phyloP scores from a whole-genome alignment of 2,113 vertebrate species.

The Smithornis capensis region DNA sequence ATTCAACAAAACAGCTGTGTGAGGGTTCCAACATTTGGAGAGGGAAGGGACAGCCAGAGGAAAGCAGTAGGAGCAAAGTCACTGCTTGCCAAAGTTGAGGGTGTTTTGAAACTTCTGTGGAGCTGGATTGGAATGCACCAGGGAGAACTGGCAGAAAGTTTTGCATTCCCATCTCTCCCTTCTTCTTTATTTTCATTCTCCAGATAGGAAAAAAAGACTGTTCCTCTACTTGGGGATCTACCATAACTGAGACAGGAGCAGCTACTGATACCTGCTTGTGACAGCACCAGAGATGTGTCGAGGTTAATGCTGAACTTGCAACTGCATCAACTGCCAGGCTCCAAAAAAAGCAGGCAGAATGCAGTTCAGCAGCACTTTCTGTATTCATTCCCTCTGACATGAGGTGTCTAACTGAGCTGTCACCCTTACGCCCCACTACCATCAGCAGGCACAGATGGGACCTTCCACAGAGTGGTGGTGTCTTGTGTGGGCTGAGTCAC shows the following conservation, averaged over 20 bases:
- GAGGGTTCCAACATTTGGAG: neutral
- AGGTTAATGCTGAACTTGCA: neutral
- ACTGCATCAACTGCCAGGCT: neutral
- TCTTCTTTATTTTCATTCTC: neutral
- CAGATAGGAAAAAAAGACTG: neutral
- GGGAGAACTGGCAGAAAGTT: neutral
- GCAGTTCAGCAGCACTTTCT: neutral
- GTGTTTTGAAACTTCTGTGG: neutral
- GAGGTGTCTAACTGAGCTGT: neutral
- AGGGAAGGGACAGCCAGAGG: neutral
- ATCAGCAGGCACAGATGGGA: neutral
- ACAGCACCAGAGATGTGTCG: accelerated
- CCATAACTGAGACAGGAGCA: neutral
- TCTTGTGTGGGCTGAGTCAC: neutral
- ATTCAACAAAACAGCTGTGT: neutral
- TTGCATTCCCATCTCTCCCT: accelerated
- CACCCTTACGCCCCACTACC: neutral
- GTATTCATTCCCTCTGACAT: neutral
- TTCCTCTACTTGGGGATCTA: neutral
- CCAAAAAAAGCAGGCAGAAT: neutral
- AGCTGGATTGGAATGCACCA: neutral
- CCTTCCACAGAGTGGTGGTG: neutral
- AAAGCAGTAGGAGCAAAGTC: neutral
- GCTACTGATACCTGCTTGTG: neutral
- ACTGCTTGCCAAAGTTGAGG: neutral